phyloP scores from a whole-genome alignment of 2,113 vertebrate species.

The Myrmecobius fasciatus region DNA sequence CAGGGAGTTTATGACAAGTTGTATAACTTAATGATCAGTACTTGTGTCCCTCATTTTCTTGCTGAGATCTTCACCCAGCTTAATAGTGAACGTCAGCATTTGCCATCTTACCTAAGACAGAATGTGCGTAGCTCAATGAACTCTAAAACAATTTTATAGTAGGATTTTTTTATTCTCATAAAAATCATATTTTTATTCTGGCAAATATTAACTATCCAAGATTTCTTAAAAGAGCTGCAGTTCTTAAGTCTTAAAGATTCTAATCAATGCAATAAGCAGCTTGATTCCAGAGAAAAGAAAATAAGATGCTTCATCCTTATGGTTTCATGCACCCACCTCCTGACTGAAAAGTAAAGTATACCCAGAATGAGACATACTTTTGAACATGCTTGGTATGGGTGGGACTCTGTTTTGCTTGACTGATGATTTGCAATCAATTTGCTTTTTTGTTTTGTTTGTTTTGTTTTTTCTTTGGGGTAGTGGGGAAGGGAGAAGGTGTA shows the following conservation, averaged over 20 bases:
- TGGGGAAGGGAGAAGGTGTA: neutral
- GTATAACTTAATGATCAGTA: slow-evolving; percentile 70
- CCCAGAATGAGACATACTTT: neutral
- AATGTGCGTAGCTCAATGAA: slow-evolving; percentile 51
- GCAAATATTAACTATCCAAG: slow-evolving; percentile 71
- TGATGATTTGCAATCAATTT: neutral
- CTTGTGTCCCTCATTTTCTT: slow-evolving; percentile 56
- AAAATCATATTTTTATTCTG: slow-evolving; percentile 74
- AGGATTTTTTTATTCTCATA: slow-evolving; percentile 68
- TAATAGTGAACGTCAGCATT: slow-evolving; percentile 67
- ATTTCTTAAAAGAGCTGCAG: slow-evolving; percentile 62
- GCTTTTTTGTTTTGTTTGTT: neutral
- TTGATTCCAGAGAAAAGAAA: neutral
- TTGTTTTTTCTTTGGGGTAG: neutral
- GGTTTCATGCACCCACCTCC: neutral
- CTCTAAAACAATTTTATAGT: slow-evolving; percentile 63
- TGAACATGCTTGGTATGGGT: neutral
- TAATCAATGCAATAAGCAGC: neutral
- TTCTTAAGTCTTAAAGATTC: neutral
- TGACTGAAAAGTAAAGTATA: neutral
- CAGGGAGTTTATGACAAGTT: slow-evolving; percentile 68
- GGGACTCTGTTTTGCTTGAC: neutral
- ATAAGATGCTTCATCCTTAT: neutral
- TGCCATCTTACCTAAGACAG: slow-evolving; percentile 48
- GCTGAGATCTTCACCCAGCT: slow-evolving; percentile 54